Conservation (phyloP, 1,140 invertebrate genomes). For the Orchesella cincta region DNA sequence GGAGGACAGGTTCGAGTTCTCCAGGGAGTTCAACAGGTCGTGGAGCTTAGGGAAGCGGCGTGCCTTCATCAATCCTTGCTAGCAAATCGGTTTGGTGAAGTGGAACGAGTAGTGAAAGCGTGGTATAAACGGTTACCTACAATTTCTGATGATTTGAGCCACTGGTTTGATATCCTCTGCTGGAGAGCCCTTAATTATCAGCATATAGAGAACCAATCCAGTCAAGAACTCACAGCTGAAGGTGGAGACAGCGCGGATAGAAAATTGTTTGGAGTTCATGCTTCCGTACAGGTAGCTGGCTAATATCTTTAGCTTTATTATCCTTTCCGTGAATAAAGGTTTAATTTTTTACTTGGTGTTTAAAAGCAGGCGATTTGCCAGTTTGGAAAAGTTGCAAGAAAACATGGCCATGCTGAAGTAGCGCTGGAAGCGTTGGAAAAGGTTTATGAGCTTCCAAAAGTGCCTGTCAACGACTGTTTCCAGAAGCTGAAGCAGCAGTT, state of each 20-base stretch:
- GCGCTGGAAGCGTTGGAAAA: slow-evolving; percentile 87
- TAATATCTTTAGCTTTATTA: too few species aligned
- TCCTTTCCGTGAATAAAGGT: too few species aligned
- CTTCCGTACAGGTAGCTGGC: slow-evolving; percentile 78
- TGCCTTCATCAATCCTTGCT: slow-evolving; percentile 87
- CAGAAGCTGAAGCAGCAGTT: slow-evolving; percentile 94
- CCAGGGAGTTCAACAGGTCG: slow-evolving; percentile 84
- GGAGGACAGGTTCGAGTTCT: slow-evolving; percentile 88
- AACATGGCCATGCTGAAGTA: slow-evolving; percentile 87
- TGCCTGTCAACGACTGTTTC: slow-evolving; percentile 95
- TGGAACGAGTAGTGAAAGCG: slow-evolving; percentile 97
- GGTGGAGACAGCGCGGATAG: slow-evolving; percentile 67
- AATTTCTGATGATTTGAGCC: slow-evolving; percentile 90
- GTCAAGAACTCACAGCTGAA: slow-evolving; percentile 43
- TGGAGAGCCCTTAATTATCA: slow-evolving; percentile 98
- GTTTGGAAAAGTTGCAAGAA: slow-evolving; percentile 94
- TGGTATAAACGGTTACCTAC: slow-evolving; percentile 92
- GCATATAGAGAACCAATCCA: slow-evolving; percentile 84
- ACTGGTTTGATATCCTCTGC: slow-evolving; percentile 97
- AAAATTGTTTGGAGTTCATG: slow-evolving; percentile 89
- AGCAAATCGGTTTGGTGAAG: slow-evolving; percentile 76
- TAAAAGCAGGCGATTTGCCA: slow-evolving; percentile 95
- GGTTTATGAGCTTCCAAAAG: slow-evolving; percentile 92
- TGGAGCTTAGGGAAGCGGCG: slow-evolving; percentile 94
- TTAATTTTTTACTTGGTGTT: too few species aligned